Evolutionary conservation across 1,140 invertebrate species (phyloP), one percentile per base, ranked within the genome.

Genomic region (Halesus radiatus): DNA sequence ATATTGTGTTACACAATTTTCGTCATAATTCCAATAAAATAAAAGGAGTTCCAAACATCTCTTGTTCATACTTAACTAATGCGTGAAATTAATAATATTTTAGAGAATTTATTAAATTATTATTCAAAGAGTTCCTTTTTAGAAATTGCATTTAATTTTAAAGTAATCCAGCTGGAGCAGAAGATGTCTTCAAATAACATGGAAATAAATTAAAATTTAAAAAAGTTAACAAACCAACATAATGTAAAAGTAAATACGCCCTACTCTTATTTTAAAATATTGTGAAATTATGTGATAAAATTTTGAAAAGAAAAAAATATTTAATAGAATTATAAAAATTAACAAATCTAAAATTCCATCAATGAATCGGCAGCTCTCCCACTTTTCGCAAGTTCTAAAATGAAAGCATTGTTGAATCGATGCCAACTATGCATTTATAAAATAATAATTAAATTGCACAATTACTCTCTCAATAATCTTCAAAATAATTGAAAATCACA

Each of bases 401-500:
- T 45, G 13, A 45, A 45, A 45, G 8, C 37, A 7, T 45, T 45
- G 13, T 45, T 45, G 37, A 45, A 45, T 13, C 37, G 8, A 45
- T 45, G 13, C 37, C 37, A 45, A 45, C 37, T 45, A 45, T 8
- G 37, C 37, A 45, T 45, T 45, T 45, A 45, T 45, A 45, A 45
- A 45, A 45, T 22, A 68, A 68, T 68, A 50, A 68, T 68, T 32
- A 68, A 68, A 58, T 74, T 74, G 72, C 54, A 20, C 53, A 58
- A 22, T 37, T 70, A 70, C 10, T 70, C 50, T 13, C 45, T 54
- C 54, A 56, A 54, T 23, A 60, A 20, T 45, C 58, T 58, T 76
- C 50, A 18, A 23, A 60, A 29, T 62, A 76, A 76, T 37, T 8
- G n/a, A 58, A 60, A 76, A 76, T 76, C 74, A 76, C 74, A 32